Percentiles rank a stretch among this genome's conserved stretches.
These are phyloP conservation scores for Hoplias malabaricus DNA, from an alignment of 2,113 vertebrate genomes.

Conservation along the genomic window DNA sequence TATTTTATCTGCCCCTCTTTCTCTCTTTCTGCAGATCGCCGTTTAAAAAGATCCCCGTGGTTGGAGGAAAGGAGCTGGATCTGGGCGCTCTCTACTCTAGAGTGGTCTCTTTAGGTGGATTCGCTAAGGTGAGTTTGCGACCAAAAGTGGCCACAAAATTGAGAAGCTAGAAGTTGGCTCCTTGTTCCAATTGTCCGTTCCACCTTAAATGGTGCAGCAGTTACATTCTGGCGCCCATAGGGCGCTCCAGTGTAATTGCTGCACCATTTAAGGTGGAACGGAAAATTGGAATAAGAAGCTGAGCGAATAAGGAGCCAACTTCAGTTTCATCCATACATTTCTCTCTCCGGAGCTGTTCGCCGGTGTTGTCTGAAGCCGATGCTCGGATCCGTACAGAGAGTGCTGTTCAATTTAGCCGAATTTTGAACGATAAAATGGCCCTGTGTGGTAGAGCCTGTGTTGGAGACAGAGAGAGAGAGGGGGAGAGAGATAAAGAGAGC, in stretches of 20 bases:
- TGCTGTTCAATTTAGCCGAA: background rate
- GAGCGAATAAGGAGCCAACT: no score
- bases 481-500: constrained; percentile 32
- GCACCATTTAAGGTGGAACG: no score
- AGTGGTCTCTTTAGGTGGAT: constrained; percentile 98
- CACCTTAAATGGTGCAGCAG: no score
- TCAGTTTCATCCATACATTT: no score
- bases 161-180: no score
- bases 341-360: background rate
- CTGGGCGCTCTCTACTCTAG: constrained; percentile 95
- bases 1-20: no score
- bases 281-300: no score
- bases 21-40: constrained; percentile 85
- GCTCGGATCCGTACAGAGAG: background rate
- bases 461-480: constrained; percentile 60
- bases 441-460: constrained; percentile 79
- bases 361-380: background rate
- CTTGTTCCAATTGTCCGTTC: no score
- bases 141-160: constrained; percentile 55
- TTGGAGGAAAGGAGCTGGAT: constrained; percentile 98
- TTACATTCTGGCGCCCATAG: no score
- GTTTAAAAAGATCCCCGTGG: constrained; percentile 96
- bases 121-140: constrained; percentile 98
- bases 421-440: constrained; percentile 80
- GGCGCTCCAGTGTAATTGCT: no score